Evolutionary conservation across 2,113 vertebrate species (phyloP), one percentile per base, ranked within the genome.

Genomic region (Microcebus ravelobensis): DNA sequence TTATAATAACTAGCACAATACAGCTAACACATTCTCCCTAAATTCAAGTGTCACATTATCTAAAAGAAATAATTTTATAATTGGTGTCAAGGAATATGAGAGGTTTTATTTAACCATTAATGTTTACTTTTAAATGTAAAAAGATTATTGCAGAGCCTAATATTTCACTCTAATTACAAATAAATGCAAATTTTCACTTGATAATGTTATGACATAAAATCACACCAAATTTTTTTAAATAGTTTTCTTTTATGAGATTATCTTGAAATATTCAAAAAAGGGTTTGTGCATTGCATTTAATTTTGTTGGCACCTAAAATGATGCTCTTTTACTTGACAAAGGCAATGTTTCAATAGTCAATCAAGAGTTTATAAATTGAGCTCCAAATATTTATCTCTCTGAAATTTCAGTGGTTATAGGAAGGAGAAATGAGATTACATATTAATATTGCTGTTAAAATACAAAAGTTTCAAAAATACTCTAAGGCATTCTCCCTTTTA

Each of bases 291-390:
- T 67, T 90, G 36, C 52, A 5, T 3, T 63, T 97, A 82, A 93
- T 73, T 95, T 83, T 71, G n/a, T 87, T 96, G 87, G 48, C 68
- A 92, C 68, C 71, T 65, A 83, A 70, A 79, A 25, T 71, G 9
- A 76, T 83, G 23, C 4, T 63, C 36, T 67, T 83, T 90, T 55
- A 63, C 73, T 95, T 83, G 39, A 36, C 67, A 77, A 91, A 83
- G 88, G 23, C 10, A 70, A 57, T 76, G 96, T 96, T 93, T 67
- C 93, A 77, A 67, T 85, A 92, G 94, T 90, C 92, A 94, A 73
- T 91, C 59, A 87, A 87, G 68, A 59, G 77, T 55, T 81, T 92
- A 79, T 84, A 70, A 91, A 74, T 83, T 59, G 57, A 27, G 21
- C 29, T 59, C 17, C 20, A 91, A 39, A 90, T 91, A 86, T 86